Conservation (phyloP, 2,888 invertebrate species). For the Spialia ferax region DNA sequence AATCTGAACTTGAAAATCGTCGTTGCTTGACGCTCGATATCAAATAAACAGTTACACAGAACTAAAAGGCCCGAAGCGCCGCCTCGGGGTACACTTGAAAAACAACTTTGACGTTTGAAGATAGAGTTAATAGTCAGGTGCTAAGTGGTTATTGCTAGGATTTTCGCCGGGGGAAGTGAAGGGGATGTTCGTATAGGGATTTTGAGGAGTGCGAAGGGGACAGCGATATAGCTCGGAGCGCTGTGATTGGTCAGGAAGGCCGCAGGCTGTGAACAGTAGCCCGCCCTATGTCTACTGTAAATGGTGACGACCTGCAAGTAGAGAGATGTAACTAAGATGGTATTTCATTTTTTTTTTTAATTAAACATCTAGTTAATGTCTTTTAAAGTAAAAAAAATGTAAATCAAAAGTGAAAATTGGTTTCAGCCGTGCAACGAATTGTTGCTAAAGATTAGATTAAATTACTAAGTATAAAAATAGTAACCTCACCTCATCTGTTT, state of each 20-base stretch:
- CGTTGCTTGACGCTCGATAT: conserved; percentile 86
- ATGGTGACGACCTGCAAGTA: conserved; percentile 68
- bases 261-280: conserved; percentile 87
- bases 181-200: conserved; percentile 67
- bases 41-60: conserved; percentile 78
- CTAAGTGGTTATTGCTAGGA: conserved; percentile 68
- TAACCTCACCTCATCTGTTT: too few species aligned
- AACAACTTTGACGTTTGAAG: conserved; percentile 54
- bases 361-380: background rate
- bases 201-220: conserved; percentile 62
- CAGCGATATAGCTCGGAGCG: conserved; percentile 82
- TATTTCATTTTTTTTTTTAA: background rate
- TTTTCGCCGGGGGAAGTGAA: conserved; percentile 83
- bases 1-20: conserved; percentile 87
- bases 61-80: conserved; percentile 72
- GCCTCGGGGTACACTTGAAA: conserved; percentile 52
- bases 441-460: background rate
- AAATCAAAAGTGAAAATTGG: background rate
- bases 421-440: background rate
- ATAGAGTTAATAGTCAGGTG: conserved; percentile 61
- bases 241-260: conserved; percentile 87
- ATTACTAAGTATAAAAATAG: too few species aligned
- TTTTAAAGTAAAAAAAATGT: background rate
- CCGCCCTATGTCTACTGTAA: conserved; percentile 87
- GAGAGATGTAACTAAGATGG: conserved; percentile 50